Conservation (phyloP, 2,888 invertebrate genomes). For the Clivina fossor region DNA sequence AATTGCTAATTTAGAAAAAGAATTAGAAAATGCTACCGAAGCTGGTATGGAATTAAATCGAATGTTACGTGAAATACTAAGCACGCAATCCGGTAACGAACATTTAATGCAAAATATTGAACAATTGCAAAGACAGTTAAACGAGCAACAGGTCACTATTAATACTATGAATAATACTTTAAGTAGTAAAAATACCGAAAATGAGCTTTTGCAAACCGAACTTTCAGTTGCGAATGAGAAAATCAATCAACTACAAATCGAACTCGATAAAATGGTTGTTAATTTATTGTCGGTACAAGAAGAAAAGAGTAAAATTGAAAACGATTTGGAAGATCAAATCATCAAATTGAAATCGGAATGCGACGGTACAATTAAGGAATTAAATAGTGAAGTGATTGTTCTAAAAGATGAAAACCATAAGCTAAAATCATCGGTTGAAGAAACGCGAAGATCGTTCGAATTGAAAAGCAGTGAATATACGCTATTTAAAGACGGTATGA, state of each 20-base stretch:
- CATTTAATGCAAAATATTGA: slow-evolving; percentile 66
- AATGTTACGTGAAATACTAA: slow-evolving; percentile 67
- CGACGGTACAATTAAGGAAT: slow-evolving; percentile 59
- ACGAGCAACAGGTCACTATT: slow-evolving; percentile 64
- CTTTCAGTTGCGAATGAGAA: slow-evolving; percentile 50
- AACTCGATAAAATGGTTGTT: slow-evolving; percentile 50
- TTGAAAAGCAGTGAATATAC: slow-evolving; percentile 52
- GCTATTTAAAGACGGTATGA: slow-evolving; percentile 55
- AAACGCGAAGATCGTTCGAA: slow-evolving; percentile 50
- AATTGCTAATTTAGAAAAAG: slow-evolving; percentile 67
- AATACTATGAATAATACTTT: slow-evolving; percentile 57
- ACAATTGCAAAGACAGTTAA: slow-evolving; percentile 65
- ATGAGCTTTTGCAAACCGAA: slow-evolving; percentile 56
- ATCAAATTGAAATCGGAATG: slow-evolving; percentile 57
- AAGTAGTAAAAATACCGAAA: slow-evolving; percentile 59
- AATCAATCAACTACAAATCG: slow-evolving; percentile 48
- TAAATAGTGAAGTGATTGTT: slow-evolving; percentile 59
- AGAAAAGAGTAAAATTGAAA: slow-evolving; percentile 51
- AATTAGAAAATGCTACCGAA: slow-evolving; percentile 79
- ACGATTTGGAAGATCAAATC: slow-evolving; percentile 55
- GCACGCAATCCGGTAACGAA: slow-evolving; percentile 65
- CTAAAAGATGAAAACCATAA: slow-evolving; percentile 52
- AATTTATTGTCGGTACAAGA: slow-evolving; percentile 50
- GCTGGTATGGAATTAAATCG: slow-evolving; percentile 74
- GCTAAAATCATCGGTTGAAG: slow-evolving; percentile 47